Evolutionary conservation across 2,797 vertebrate genomes (phyloP), one percentile per base, ranked within the genome.

Genomic region (Melanitta fusca): DNA sequence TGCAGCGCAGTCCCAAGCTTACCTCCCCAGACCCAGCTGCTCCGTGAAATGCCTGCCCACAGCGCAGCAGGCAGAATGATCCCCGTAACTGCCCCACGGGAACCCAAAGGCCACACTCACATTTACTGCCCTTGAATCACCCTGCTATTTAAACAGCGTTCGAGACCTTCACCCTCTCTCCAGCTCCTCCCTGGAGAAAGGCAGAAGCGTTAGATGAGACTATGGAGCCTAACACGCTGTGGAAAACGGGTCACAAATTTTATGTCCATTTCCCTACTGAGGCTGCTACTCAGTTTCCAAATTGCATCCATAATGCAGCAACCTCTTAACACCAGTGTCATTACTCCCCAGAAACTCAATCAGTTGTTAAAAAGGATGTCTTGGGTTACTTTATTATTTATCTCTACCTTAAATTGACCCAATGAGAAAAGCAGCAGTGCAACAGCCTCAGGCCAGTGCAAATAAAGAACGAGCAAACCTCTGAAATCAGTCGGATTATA

Each of bases 291-390:
- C 81, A 20, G 19, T 38, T 75, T 92, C 54, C 57, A 89, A 57
- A 92, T 5, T 22, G 13, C 45, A 91, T 91, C 72, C 92, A 93
- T 87, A 95, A 94, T 69, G 68, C 39, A 95, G 78, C 36, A 83
- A 43, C 39, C 32, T 88, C 80, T 75, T 69, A n/a, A 69, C 12
- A 39, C 0, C 0, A 79, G 43, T 32, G 36, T 62, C 90, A 72
- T 49, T 85, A 80, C 1, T 2, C 27, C 25, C 32, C 66, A 74
- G 25, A 71, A 18, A 66, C 15, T 71, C 53, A 82, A 71, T 27
- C 1, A 0, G 60, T 92, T 78, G 28, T 91, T 87, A 4, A 54
- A 65, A 89, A 61, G 54, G 30, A 74, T 91, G 65, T 85, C 21
- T 68, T 56, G 24, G 65, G 10, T 39, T 82, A 65, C 14, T 82